Evolutionary conservation across 2,113 vertebrate species (phyloP), one percentile per base, ranked within the genome.

Genomic region (Thalassoma bifasciatum): DNA sequence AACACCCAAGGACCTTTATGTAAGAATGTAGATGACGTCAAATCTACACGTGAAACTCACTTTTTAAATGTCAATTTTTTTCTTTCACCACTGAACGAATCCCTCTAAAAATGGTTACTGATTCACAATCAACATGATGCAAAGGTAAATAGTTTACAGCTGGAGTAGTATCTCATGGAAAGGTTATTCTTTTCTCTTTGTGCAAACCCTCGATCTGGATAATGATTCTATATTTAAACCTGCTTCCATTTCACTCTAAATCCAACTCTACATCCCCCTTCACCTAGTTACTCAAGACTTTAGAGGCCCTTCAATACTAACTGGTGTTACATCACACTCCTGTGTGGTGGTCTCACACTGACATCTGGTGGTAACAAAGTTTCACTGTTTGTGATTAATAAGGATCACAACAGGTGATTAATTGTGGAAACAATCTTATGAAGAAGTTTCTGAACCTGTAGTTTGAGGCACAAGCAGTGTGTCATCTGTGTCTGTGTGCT

Each of bases 341-440:
- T 26, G 10, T 67, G 57, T 49, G 49, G 47, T 54, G 72, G 79
- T 84, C 51, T 46, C 62, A 82, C 37, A 76, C 85, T 91, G 91
- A 84, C 91, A 88, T 58, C 91, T 91, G 52, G 86, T 90, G 92
- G 83, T 22, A 47, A 34, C 8, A 2, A 9, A 66, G 62, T 47
- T 63, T 66, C 17, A 30, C 8, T 16, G 21, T 1, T 3, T 71
- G 42, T 57, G 30, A 26, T 40, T 5, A 10, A 22, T 22, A 17
- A 2, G 14, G 14, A 37, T 7, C 19, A 11, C 38, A 30, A 11
- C 8, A 36, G 19, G 13, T 34, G 10, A n/a, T 19, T 8, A 24
- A 24, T 24, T 60, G 46, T 44, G 21, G 1, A 19, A 24, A 24
- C 36, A 63, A 7, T 19, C 36, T 8, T 47, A 17, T 19, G 4